Base-by-base conservation (phyloP, 2,113 vertebrate genomes). In the Aleadryas rufinucha region DNA sequence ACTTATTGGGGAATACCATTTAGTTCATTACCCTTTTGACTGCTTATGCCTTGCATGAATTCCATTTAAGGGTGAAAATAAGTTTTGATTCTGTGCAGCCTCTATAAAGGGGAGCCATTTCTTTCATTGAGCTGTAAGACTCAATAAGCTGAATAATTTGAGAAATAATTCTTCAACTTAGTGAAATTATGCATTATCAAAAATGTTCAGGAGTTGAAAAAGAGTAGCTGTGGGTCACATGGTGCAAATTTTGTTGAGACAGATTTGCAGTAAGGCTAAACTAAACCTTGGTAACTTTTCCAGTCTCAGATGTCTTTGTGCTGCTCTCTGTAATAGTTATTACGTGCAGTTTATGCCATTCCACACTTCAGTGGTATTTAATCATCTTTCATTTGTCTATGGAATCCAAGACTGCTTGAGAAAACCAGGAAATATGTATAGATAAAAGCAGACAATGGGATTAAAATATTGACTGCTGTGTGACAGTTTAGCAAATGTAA, bases 301-400 rank as follows among this genome's bases (percentile, higher is more conserved):
- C n/a, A 66, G 33, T 59, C 23, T 77, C 11, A 6, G 26, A 49
- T 81, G 31, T 54, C 28, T 74, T 82, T 60, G 27, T 16, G 11
- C 39, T 90, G 30, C 33, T 68, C 6, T 63, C 21, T 75, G 14
- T 52, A 49, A 50, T 59, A 71, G 5, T 54, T 88, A 27, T 4
- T 68, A 33, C 13, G 45, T 75, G 31, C 45, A 60, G 9, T 87
- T 84, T 50, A 28, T 56, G 37, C 31, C 15, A 4, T 71, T n/a
- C 22, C n/a, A 30, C 8, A 2, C 11, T 60, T 84, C 5, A n/a
- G 66, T 76, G 30, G 16, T 72, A 27, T 42, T 44, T 41, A 42
- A 53, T 35, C 3, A 6, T 35, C 35, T 63, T 4, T 66, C 42
- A 41, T 22, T 71, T 0, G 0, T 61, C 21, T 52, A 0, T 27